These are phyloP conservation scores for Gasteruption jaculator DNA, from an alignment of 2,888 invertebrate genomes.

Conservation along the genomic window DNA sequence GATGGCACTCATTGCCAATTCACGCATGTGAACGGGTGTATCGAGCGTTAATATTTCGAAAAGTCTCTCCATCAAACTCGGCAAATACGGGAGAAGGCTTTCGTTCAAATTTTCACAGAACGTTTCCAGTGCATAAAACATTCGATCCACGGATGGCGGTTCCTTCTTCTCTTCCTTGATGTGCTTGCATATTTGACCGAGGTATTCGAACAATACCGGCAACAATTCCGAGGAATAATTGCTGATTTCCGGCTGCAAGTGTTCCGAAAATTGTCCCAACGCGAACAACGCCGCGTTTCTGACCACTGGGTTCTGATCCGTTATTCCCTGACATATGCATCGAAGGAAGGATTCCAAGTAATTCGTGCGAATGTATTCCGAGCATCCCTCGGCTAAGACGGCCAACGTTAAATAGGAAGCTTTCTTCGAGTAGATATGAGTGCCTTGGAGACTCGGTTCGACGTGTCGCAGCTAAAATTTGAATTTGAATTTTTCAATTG, in stretches of 20 bases:
- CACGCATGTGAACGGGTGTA: constrained; percentile 60
- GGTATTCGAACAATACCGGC: constrained; percentile 68
- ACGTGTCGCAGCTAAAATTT: constrained; percentile 55
- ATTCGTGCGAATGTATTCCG: constrained; percentile 68
- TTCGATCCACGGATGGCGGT: constrained; percentile 64
- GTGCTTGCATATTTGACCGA: constrained; percentile 59
- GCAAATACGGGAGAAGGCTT: constrained; percentile 68
- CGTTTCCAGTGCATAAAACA: constrained; percentile 76
- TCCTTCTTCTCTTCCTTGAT: constrained; percentile 57
- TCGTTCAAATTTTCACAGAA: constrained; percentile 75
- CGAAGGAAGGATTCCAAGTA: constrained; percentile 67
- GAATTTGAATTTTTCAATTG: not conserved
- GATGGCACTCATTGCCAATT: constrained; percentile 67
- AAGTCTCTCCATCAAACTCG: constrained; percentile 67
- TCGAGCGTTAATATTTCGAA: constrained; percentile 59
- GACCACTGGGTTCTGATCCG: constrained; percentile 61
- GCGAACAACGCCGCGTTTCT: constrained; percentile 75
- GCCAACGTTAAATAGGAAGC: constrained; percentile 72
- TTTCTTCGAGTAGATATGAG: constrained; percentile 62
- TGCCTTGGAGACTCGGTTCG: constrained; percentile 62
- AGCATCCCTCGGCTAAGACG: constrained; percentile 74
- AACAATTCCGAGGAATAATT: constrained; percentile 67
- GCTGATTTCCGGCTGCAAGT: constrained; percentile 74
- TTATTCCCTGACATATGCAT: constrained; percentile 68
- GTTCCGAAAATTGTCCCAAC: constrained; percentile 76